These are phyloP conservation scores for Lamprotornis superbus DNA, from an alignment of 2,113 vertebrate species.

Conservation along the genomic window DNA sequence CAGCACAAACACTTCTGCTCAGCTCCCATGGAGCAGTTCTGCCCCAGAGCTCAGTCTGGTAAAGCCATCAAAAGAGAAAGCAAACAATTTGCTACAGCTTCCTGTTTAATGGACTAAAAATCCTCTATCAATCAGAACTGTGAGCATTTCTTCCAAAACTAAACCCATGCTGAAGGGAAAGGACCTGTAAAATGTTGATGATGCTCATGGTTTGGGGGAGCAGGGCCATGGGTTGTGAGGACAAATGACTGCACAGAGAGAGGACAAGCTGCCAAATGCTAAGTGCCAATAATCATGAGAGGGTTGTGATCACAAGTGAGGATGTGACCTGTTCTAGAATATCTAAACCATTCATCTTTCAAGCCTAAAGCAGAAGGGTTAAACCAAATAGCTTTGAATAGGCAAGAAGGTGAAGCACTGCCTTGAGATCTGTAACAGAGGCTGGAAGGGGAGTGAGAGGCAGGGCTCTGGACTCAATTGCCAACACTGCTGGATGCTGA, in stretches of 20 bases:
- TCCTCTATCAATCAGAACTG: accelerated
- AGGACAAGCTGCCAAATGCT: not conserved
- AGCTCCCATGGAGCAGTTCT: not conserved
- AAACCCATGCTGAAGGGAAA: not conserved
- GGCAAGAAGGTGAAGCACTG: not conserved
- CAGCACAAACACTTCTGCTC: not conserved
- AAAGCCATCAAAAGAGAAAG: not conserved
- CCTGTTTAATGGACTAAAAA: not conserved
- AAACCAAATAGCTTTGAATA: not conserved
- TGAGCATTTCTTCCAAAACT: not conserved
- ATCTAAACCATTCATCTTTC: not conserved
- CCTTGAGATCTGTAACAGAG: not conserved
- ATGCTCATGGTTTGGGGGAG: not conserved
- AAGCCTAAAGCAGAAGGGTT: not conserved
- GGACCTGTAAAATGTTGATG: accelerated
- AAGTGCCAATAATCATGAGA: accelerated
- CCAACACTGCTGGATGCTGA: not conserved
- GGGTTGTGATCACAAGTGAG: not conserved
- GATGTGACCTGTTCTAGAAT: not conserved
- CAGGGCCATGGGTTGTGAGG: not conserved
- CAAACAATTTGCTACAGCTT: not conserved
- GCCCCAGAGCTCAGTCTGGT: not conserved
- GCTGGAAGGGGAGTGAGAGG: not conserved
- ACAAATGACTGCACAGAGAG: not conserved
- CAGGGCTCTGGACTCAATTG: not conserved